A percentile compares a stretch with the other conserved stretches of the same genome.
Evolutionary conservation across 1,140 invertebrate genomes (phyloP).

Genomic region (Hyposmocoma kahamanoa): DNA sequence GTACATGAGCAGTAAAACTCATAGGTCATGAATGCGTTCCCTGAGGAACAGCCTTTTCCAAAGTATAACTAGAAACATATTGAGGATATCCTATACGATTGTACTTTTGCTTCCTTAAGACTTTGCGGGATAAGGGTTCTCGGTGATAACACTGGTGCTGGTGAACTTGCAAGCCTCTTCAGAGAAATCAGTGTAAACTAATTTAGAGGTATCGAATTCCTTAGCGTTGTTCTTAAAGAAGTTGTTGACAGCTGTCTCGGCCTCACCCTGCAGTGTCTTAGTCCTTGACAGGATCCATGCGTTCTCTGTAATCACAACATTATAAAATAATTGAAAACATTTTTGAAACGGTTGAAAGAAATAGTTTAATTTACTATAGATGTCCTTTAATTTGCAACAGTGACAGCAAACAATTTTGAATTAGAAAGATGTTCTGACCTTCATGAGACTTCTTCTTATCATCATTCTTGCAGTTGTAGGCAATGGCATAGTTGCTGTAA

Average conservation of each 20-base stretch:
- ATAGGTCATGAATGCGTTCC: no score
- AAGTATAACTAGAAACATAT: no score
- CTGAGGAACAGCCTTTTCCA: no score
- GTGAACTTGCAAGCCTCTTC: conserved; percentile 50
- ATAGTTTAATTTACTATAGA: no score
- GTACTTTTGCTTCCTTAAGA: background rate
- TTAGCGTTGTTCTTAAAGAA: conserved; percentile 34
- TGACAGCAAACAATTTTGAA: background rate
- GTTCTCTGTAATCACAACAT: conserved; percentile 27
- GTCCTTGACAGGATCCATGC: conserved; percentile 40
- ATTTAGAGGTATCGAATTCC: conserved; percentile 36
- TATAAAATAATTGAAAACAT: no score
- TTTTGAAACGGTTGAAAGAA: no score
- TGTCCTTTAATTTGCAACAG: no score
- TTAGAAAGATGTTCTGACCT: conserved; percentile 24
- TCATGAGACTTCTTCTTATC: conserved; percentile 38
- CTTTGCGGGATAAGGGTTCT: background rate
- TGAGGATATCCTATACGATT: no score
- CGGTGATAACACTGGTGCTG: conserved; percentile 23
- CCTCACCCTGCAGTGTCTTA: conserved; percentile 32
- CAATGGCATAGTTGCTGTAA: conserved; percentile 40
- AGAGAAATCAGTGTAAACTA: conserved; percentile 42
- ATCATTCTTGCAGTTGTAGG: conserved; percentile 44
- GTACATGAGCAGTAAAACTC: no score
- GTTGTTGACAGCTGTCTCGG: conserved; percentile 36